phyloP scores from a whole-genome alignment of 2,888 invertebrate genomes.

The Podabrus alpinus region DNA sequence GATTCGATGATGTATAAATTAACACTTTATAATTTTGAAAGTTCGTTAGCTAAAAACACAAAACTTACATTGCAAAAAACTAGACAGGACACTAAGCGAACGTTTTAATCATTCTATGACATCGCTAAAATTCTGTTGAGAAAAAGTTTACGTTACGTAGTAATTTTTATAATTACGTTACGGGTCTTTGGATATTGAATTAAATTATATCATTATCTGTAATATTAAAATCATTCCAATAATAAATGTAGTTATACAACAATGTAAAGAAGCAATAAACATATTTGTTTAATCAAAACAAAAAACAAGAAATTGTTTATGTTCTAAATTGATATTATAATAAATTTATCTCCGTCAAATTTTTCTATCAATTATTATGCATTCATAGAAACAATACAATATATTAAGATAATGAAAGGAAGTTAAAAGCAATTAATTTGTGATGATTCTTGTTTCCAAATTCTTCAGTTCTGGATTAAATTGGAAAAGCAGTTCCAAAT shows the following conservation, averaged over 20 bases:
- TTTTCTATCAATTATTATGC: neutral
- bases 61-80: neutral
- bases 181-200: neutral
- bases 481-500: conserved; percentile 7
- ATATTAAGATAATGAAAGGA: neutral
- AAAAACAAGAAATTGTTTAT: conserved; percentile 7
- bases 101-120: neutral
- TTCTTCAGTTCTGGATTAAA: neutral
- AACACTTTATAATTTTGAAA: neutral
- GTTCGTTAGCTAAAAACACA: neutral
- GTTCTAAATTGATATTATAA: neutral
- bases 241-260: neutral
- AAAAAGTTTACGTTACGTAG: neutral
- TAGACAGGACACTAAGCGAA: neutral
- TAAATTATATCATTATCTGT: neutral
- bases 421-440: too few species aligned
- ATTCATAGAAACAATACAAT: neutral
- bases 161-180: neutral
- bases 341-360: conserved; percentile 2
- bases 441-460: neutral
- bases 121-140: neutral
- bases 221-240: neutral
- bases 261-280: neutral
- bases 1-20: neutral
- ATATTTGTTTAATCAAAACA: neutral